These are phyloP conservation scores for Andrena flavipes DNA, from an alignment of 2,888 invertebrate species.

Conservation along the genomic window DNA sequence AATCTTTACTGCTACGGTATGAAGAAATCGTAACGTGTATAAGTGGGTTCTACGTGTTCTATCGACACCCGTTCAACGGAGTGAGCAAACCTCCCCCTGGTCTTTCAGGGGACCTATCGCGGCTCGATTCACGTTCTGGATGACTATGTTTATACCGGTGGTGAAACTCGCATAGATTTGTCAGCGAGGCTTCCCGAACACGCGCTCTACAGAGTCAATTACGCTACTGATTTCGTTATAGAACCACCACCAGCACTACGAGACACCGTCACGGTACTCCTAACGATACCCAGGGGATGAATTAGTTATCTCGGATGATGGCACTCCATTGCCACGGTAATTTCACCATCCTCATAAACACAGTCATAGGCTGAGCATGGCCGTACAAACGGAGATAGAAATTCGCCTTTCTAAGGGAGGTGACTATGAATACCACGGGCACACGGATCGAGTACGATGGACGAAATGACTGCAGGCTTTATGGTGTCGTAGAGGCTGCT, in stretches of 20 bases:
- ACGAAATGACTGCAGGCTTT: conserved; percentile 25
- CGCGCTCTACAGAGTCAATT: background rate
- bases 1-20: background rate
- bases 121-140: conserved; percentile 20
- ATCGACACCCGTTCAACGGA: conserved; percentile 13
- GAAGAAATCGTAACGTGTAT: background rate
- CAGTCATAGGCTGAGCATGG: conserved; percentile 60
- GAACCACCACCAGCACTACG: conserved; percentile 64
- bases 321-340: conserved; percentile 33
- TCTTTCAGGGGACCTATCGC: background rate
- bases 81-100: background rate
- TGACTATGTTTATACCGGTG: conserved; percentile 70
- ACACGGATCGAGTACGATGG: conserved; percentile 36
- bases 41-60: conserved; percentile 6
- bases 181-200: background rate
- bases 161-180: conserved; percentile 55
- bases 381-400: conserved; percentile 12
- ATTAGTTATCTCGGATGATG: conserved; percentile 1
- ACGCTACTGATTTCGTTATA: conserved; percentile 1
- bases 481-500: conserved; percentile 6
- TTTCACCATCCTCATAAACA: conserved; percentile 72
- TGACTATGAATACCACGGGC: conserved; percentile 7
- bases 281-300: background rate
- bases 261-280: conserved; percentile 31
- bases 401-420: conserved; percentile 23